These are phyloP conservation scores for Acleris emargana DNA, from an alignment of 2,888 invertebrate genomes.

Conservation along the genomic window DNA sequence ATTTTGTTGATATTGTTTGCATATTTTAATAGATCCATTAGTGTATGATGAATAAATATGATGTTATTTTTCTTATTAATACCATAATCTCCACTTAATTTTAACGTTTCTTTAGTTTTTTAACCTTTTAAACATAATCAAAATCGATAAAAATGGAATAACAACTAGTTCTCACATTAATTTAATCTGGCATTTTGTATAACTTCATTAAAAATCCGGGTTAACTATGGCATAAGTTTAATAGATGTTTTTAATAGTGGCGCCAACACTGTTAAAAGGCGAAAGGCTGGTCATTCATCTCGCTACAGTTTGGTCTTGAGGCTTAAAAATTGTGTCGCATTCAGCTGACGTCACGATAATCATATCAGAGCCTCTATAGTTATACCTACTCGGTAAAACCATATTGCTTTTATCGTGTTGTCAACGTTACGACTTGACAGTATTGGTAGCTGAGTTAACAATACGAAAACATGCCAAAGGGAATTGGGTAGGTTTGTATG, in stretches of 20 bases:
- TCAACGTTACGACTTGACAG: too few species aligned
- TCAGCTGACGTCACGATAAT: too few species aligned
- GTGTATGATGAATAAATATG: conserved; percentile 26
- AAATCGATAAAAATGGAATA: conserved; percentile 1
- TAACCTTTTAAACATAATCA: neutral
- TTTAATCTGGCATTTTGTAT: neutral
- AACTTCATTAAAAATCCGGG: neutral
- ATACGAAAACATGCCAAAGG: too few species aligned
- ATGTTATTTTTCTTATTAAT: neutral
- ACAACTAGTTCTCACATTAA: conserved; percentile 13
- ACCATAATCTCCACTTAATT: neutral
- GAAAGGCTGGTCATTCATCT: too few species aligned
- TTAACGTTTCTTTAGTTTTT: neutral
- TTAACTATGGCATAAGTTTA: neutral
- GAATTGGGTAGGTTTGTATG: too few species aligned
- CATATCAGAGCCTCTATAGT: too few species aligned
- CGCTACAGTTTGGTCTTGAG: too few species aligned
- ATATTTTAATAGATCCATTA: conserved; percentile 28
- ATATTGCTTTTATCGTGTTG: too few species aligned
- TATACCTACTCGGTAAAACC: too few species aligned
- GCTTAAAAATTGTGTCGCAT: too few species aligned
- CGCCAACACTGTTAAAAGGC: too few species aligned
- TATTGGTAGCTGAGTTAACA: too few species aligned
- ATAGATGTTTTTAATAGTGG: neutral
- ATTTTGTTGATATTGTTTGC: neutral